A percentile compares a stretch with the other conserved stretches of the same genome.
Evolutionary conservation across 2,113 vertebrate species (phyloP).

Genomic region (Pimephales promelas): DNA sequence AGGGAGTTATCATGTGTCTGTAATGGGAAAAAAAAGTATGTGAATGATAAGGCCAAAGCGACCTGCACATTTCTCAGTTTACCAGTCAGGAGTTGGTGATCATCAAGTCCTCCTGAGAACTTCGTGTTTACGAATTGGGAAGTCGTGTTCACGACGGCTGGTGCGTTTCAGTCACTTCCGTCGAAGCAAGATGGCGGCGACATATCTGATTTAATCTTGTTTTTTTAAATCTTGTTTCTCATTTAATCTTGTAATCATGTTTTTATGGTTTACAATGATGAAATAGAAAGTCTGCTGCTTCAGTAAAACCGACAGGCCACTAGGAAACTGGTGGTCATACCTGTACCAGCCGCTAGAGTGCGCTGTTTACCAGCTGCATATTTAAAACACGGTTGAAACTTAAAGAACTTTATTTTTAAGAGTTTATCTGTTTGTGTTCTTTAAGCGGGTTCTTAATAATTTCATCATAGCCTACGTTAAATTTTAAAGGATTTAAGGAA

Average conservation of each 20-base stretch:
- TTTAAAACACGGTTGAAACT: not conserved
- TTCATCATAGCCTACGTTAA: too few relatives aligned
- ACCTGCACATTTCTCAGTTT: not conserved
- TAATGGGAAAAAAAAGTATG: not conserved
- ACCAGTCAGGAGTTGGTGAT: not conserved
- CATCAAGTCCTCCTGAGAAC: not conserved
- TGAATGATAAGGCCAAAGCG: not conserved
- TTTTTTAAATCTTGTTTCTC: not conserved
- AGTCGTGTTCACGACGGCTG: not conserved
- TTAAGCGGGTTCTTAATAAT: not conserved
- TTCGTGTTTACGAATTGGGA: not conserved
- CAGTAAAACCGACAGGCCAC: not conserved
- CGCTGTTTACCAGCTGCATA: constrained; percentile 46
- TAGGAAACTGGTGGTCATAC: not conserved
- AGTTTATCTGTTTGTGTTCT: not conserved
- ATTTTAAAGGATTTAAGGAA: not conserved
- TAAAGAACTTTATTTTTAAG: not conserved
- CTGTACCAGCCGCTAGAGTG: constrained; percentile 43
- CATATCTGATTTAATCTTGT: not conserved
- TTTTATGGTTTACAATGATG: not conserved
- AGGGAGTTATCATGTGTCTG: not conserved
- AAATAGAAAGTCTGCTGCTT: too few relatives aligned
- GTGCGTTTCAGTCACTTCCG: not conserved
- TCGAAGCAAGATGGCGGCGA: too few relatives aligned
- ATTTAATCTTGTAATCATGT: not conserved